Evolutionary conservation across 2,888 invertebrate genomes (phyloP), one percentile per base, ranked within the genome.

Genomic region (Rhagonycha lutea): DNA sequence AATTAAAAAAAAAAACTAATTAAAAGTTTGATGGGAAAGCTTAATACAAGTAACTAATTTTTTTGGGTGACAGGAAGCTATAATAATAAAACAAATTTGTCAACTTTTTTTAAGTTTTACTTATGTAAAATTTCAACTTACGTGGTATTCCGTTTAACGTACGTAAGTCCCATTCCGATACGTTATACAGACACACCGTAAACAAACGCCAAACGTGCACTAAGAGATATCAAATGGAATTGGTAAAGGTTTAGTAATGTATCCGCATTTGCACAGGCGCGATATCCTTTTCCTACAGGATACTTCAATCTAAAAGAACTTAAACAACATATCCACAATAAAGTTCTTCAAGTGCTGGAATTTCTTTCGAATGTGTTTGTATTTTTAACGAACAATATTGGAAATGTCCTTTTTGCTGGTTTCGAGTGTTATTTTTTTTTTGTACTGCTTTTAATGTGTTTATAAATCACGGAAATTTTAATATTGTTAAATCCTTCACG

Each of bases 241-340:
- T 73, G 70, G 76, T 68, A 72, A 76, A 73, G 72, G 70, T 76
- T 76, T 70, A n/a, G 73, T 70, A 73, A 73, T 68, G 73, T 70
- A 70, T 65, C 63, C 63, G 63, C 28, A 76, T 70, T 72, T 63
- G 76, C 76, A 76, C 76, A 76, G 68, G 76, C 76, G 76, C 76
- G 73, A 73, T 73, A 73, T 73, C 76, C 76, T 76, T 32, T 70
- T 76, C 69, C 73, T 76, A 68, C 23, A 70, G 63, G 63, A 65
- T 65, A 65, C 63, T 24, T 26, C 26, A 24, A 65, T 65, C 63
- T 65, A 23, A n/a, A 26, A 14, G 26, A 26, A 26, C 23, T 65
- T 65, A 65, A 24, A 24, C 26, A 65, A 65, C 63, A 65, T 10
- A 24, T 26, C 63, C 63, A 47, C 47, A 47, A 47, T 47, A 47